These are phyloP conservation scores for Xestia xanthographa DNA, from an alignment of 2,888 invertebrate species.

Conservation along the genomic window DNA sequence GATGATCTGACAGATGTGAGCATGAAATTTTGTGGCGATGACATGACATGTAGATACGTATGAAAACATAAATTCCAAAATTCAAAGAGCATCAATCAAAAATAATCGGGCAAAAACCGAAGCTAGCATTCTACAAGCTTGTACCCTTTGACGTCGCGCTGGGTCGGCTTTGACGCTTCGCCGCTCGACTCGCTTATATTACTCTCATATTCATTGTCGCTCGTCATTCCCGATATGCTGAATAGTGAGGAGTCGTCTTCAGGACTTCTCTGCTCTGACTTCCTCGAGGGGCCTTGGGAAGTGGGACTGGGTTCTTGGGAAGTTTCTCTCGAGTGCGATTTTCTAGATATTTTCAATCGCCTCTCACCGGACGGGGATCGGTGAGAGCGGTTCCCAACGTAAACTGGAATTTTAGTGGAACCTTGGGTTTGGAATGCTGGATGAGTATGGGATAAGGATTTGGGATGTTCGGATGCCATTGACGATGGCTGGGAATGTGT, in stretches of 20 bases:
- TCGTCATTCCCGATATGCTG: slow-evolving; percentile 91
- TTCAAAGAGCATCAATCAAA: slow-evolving; percentile 84
- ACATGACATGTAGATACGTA: slow-evolving; percentile 50
- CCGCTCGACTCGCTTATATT: slow-evolving; percentile 90
- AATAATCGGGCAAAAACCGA: slow-evolving; percentile 84
- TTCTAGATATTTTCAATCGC: slow-evolving; percentile 78
- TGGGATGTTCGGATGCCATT: slow-evolving; percentile 87
- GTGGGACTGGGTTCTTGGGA: slow-evolving; percentile 88
- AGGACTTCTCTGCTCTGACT: slow-evolving; percentile 89
- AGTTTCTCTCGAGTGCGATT: slow-evolving; percentile 83
- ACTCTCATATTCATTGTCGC: slow-evolving; percentile 90
- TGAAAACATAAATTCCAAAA: slow-evolving; percentile 73
- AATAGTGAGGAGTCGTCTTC: slow-evolving; percentile 90
- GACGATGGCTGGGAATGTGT: slow-evolving; percentile 90
- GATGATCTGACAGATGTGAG: slow-evolving; percentile 56
- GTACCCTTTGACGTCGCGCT: slow-evolving; percentile 89
- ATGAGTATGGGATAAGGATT: slow-evolving; percentile 89
- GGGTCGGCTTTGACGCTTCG: slow-evolving; percentile 87
- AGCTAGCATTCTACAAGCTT: slow-evolving; percentile 88
- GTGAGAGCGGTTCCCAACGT: slow-evolving; percentile 91
- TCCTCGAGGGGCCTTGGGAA: slow-evolving; percentile 86
- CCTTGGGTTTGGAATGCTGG: slow-evolving; percentile 91
- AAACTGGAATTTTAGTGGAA: slow-evolving; percentile 94
- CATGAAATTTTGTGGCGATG: slow-evolving; percentile 57
- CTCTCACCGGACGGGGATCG: slow-evolving; percentile 89